Base-by-base conservation (phyloP, 2,888 invertebrate genomes). In the Erynnis tages region DNA sequence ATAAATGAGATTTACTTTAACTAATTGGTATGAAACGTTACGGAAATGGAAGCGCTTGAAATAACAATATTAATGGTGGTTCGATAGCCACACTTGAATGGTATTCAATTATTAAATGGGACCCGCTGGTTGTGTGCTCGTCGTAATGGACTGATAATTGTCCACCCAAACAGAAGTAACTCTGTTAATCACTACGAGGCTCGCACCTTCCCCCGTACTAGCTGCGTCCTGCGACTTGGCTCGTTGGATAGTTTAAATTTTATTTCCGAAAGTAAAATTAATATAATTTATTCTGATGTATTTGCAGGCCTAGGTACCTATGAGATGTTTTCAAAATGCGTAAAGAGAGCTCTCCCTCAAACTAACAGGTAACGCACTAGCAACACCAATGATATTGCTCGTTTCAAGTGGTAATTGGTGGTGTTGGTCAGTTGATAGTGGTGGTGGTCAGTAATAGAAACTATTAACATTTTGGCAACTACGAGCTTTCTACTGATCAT, bases 61-160 rank as follows among this genome's bases (percentile, higher is more conserved):
- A 53, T 60, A 59, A 55, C 54, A 58, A 60, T 52, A 62, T 67
- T 64, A 66, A 66, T 71, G 70, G 69, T 64, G 66, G 65, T 64
- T 62, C 66, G 60, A 61, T 64, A 66, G 59, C 67, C 72, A 73
- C 71, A 76, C 73, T 75, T 73, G 73, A 78, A 78, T 76, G 63
- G 71, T 67, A 64, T 69, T 79, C 70, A 74, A 80, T 82, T 83
- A 80, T 80, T 80, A 79, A 85, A 85, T 82, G 79, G 76, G 75
- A 73, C 74, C 68, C 67, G 63, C 63, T 67, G 71, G 73, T 76
- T 84, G 82, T 85, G 74, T 82, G 75, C 79, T 81, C 75, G 68
- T 63, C 71, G 77, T 88, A 87, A 88, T 88, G 86, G 87, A 81
- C 78, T 76, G 84, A 86, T 87, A 87, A 89, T 86, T 82, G 87